phyloP scores from a whole-genome alignment of 2,113 vertebrate genomes.

The Hemichromis elongatus region DNA sequence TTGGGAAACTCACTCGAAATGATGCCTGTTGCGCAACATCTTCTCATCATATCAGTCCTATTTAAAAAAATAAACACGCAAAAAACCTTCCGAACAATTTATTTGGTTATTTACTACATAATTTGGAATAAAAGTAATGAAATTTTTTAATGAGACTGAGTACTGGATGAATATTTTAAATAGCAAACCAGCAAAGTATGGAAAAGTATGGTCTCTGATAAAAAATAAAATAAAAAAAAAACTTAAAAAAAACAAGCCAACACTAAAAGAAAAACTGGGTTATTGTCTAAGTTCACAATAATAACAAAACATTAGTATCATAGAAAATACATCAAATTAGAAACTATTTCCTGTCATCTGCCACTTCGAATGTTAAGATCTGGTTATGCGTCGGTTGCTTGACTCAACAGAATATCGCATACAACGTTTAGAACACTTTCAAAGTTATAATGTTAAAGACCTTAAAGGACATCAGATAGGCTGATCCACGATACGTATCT shows the following conservation, averaged over 20 bases:
- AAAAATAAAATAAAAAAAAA: rapidly evolving
- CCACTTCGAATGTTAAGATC: neutral
- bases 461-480: neutral
- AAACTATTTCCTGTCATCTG: neutral
- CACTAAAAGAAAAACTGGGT: neutral
- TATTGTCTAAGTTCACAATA: neutral
- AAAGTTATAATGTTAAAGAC: neutral
- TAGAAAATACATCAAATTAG: neutral
- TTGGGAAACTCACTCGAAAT: neutral
- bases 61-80: neutral
- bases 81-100: neutral
- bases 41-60: neutral
- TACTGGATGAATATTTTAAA: neutral
- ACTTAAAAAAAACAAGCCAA: too few species aligned
- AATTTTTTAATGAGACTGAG: neutral
- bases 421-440: neutral
- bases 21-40: neutral
- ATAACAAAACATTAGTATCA: neutral
- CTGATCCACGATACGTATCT: neutral
- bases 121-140: neutral
- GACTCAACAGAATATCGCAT: neutral
- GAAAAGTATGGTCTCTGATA: neutral
- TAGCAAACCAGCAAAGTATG: neutral
- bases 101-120: neutral
- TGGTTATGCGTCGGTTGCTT: neutral